Conservation (phyloP, 2,797 vertebrate genomes). For the Lacerta bilineata region DNA sequence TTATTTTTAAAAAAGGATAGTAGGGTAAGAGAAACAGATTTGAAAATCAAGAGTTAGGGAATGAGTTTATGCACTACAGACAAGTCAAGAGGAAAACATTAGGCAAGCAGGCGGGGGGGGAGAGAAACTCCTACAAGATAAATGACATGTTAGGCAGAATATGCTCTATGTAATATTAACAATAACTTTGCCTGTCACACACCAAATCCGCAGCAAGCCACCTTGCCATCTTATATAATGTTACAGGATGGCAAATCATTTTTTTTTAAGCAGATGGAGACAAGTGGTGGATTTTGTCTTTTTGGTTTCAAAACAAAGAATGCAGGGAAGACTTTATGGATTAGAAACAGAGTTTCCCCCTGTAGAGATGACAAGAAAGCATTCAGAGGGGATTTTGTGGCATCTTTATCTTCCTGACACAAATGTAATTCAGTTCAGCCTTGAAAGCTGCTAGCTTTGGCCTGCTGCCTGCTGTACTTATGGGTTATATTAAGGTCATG, state of each 20-base stretch:
- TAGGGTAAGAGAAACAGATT: background rate
- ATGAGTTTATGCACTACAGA: background rate
- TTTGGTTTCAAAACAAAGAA: constrained; percentile 3
- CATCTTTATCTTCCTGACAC: constrained; percentile 28
- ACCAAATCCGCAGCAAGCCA: background rate
- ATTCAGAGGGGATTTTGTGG: constrained; percentile 16
- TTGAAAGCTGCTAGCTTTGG: constrained; percentile 9
- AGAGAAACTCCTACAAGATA: background rate
- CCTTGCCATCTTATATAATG: background rate
- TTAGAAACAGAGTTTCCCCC: constrained; percentile 14
- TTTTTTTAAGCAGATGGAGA: constrained; percentile 13
- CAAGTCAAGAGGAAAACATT: background rate
- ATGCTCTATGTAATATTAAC: background rate
- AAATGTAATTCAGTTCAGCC: constrained; percentile 24
- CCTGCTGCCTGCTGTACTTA: background rate
- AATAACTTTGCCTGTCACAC: constrained; percentile 13
- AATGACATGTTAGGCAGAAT: constrained; percentile 14
- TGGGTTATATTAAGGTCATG: constrained; percentile 24
- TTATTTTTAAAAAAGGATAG: background rate
- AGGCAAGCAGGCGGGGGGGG: background rate
- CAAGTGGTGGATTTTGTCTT: background rate
- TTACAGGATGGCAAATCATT: constrained; percentile 22
- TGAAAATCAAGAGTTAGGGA: background rate
- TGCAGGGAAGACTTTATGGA: background rate
- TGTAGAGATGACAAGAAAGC: constrained; percentile 15